phyloP scores from a whole-genome alignment of 2,888 invertebrate species.

The Latrodectus elegans region DNA sequence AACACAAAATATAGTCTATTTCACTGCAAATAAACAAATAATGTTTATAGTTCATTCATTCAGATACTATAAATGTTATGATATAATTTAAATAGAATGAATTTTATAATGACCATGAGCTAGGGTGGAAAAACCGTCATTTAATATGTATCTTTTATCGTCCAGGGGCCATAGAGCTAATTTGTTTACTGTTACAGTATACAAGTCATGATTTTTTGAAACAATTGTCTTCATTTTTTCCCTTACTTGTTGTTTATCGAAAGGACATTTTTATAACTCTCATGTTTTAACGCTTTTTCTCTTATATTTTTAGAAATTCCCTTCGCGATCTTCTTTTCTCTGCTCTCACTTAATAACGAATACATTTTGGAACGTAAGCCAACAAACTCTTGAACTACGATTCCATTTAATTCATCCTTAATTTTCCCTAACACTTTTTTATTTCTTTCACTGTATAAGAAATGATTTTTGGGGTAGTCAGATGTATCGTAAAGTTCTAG shows the following conservation, averaged over 20 bases:
- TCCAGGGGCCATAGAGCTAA: neutral
- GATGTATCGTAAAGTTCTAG: too few relatives aligned
- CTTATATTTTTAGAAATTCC: neutral
- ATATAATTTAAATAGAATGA: neutral
- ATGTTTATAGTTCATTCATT: too few relatives aligned
- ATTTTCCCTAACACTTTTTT: too few relatives aligned
- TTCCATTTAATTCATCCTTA: too few relatives aligned
- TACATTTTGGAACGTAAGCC: slow-evolving; percentile 68
- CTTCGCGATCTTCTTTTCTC: slow-evolving; percentile 19
- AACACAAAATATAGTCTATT: too few relatives aligned
- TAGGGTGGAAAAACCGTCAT: slow-evolving; percentile 8
- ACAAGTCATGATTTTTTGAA: neutral
- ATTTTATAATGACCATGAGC: slow-evolving; percentile 18
- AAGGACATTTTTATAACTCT: neutral
- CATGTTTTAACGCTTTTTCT: neutral
- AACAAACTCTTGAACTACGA: slow-evolving; percentile 69
- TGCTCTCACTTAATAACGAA: neutral
- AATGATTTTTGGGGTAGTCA: too few relatives aligned
- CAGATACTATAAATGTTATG: too few relatives aligned
- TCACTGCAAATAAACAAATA: too few relatives aligned
- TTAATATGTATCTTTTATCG: slow-evolving; percentile 13
- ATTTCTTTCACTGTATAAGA: too few relatives aligned
- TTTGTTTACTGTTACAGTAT: neutral
- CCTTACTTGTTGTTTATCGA: neutral
- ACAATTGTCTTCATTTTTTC: neutral